A percentile compares a stretch with the other conserved stretches of the same genome.
phyloP scores from a whole-genome alignment of 2,113 vertebrate species.

The Bucco capensis region DNA sequence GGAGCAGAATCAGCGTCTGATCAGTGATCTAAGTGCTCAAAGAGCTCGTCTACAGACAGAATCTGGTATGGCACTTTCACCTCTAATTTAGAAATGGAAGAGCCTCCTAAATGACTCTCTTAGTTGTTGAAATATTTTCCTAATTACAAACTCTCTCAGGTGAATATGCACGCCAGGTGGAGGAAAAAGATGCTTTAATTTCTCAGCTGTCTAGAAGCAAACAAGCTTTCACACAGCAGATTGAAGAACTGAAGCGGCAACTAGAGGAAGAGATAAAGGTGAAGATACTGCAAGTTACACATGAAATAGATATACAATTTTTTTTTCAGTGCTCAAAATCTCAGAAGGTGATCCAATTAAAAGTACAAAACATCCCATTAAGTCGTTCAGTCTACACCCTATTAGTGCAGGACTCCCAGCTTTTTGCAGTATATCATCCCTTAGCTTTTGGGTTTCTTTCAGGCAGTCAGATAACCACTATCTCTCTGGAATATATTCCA shows the following conservation, averaged over 20 bases:
- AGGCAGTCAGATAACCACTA: background rate
- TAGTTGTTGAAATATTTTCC: too few species aligned
- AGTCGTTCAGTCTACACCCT: rapidly evolving
- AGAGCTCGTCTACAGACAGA: background rate
- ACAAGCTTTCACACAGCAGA: background rate
- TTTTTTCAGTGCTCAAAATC: background rate
- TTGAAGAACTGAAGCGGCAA: background rate
- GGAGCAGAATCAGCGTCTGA: background rate
- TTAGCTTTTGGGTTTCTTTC: background rate
- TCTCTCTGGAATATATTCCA: background rate
- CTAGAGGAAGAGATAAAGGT: background rate
- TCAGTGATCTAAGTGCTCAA: background rate
- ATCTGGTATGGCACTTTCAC: background rate
- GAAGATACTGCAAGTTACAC: background rate
- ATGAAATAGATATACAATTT: background rate
- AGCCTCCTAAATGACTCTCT: background rate
- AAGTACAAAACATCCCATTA: background rate
- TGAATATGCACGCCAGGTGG: background rate
- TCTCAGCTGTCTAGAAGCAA: background rate
- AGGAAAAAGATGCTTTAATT: background rate
- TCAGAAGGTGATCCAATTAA: background rate
- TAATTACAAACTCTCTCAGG: background rate
- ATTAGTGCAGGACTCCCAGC: background rate
- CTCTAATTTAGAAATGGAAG: background rate
- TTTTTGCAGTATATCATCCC: background rate